A percentile compares a stretch with the other conserved stretches of the same genome.
phyloP scores from a whole-genome alignment of 1,140 invertebrate species.

The Andrena cerasifolii region DNA sequence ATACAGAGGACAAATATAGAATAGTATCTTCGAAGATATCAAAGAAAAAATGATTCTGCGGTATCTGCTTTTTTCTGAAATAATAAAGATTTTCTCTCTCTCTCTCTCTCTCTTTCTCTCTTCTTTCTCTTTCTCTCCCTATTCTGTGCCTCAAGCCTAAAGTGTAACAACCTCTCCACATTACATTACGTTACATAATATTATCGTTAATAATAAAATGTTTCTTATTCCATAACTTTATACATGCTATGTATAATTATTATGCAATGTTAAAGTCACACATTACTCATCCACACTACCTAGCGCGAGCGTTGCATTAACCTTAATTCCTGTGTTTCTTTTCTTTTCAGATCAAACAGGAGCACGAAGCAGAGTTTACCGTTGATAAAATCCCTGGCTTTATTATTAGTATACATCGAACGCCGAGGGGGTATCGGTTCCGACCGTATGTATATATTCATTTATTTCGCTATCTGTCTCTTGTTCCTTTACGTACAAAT shows the following conservation, averaged over 20 bases:
- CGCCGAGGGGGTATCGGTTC: conserved; percentile 61
- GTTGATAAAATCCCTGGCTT: conserved; percentile 37
- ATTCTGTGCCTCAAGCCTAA: conserved; percentile 72
- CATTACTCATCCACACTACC: conserved; percentile 76
- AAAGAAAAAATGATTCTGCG: conserved; percentile 45
- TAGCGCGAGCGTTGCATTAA: conserved; percentile 73
- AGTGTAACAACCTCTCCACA: conserved; percentile 77
- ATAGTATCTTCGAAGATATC: conserved; percentile 19
- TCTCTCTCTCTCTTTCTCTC: too few species aligned
- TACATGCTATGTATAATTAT: conserved; percentile 83
- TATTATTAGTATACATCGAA: conserved; percentile 61
- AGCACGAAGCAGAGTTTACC: conserved; percentile 61
- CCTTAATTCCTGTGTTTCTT: conserved; percentile 56
- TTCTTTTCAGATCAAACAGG: conserved; percentile 52
- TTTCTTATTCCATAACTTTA: conserved; percentile 80
- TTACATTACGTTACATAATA: conserved; percentile 79
- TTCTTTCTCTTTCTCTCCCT: too few species aligned
- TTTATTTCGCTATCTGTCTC: conserved; percentile 42
- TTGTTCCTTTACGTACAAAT: conserved; percentile 46
- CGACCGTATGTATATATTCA: conserved; percentile 42
- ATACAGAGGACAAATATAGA: conserved; percentile 36
- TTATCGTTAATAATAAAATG: conserved; percentile 81
- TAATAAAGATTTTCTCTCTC: conserved; percentile 55
- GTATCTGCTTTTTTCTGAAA: background rate
- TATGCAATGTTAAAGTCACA: conserved; percentile 81